Evolutionary conservation across 2,113 vertebrate genomes (phyloP), one percentile per base, ranked within the genome.

Genomic region (Centropristis striata): DNA sequence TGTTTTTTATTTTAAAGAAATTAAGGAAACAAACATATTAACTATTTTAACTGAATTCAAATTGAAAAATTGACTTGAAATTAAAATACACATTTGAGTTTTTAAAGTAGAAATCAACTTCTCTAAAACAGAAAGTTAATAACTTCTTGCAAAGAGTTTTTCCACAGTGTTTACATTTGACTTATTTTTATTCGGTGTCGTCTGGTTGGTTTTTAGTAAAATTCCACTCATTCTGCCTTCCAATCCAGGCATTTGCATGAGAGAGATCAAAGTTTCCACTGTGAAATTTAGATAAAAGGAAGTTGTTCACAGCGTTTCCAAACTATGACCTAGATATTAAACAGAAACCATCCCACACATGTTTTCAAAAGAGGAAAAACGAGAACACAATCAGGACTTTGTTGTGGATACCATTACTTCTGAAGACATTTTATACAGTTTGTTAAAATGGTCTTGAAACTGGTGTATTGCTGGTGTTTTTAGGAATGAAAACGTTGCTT

Each of bases 371-470:
- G 25, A 5, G 36, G 10, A 51, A 2, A 60, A 60, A 75, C 27
- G 27, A 21, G 1, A 50, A 8, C 21, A 54, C 16, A n/a, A 10
- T 18, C 5, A 3, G 18, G 4, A 14, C 49, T 49, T 50, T 67
- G 44, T 53, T 12, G 20, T 20, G 32, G 27, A 32, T 11, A 49
- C 14, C 21, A n/a, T n/a, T 39, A n/a, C 32, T 21, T 21, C 14
- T 8, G 18, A 75, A 27, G 2, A 42, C 13, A 58, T 8, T 37
- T 1, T 12, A 60, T 49, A 3, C 15, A 8, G 8, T 28, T 59
- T 65, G 39, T 41, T 50, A 32, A 68, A 68, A 73, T n/a, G 11
- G 39, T 8, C 12, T 49, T 9, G 36, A 27, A 74, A 55, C n/a
- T 67, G 10, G 28, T 14, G 39, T 15, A 20, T 55, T 51, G 5